phyloP scores from a whole-genome alignment of 2,888 invertebrate genomes.

The Eupithecia subfuscata region DNA sequence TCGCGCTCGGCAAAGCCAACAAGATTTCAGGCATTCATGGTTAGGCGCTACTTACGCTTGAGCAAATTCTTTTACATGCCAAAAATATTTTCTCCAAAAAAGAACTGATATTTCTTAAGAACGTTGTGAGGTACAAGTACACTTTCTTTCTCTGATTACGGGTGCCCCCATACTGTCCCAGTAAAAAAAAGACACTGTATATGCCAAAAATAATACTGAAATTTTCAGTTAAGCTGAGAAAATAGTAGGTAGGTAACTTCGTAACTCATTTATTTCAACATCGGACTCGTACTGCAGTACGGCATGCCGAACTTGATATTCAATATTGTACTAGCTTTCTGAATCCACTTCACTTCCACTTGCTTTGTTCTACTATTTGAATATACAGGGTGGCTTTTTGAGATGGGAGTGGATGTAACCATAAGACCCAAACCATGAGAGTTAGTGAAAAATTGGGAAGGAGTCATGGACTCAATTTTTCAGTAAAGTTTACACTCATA shows the following conservation, averaged over 20 bases:
- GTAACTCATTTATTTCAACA: background rate
- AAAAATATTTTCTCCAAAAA: too few relatives aligned
- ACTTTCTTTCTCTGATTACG: too few relatives aligned
- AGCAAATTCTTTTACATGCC: too few relatives aligned
- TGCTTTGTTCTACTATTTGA: slow-evolving; percentile 24
- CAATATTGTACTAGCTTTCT: slow-evolving; percentile 56
- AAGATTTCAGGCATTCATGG: too few relatives aligned
- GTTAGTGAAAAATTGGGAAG: background rate
- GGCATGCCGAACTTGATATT: slow-evolving; percentile 44
- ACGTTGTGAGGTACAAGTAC: too few relatives aligned
- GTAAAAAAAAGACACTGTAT: too few relatives aligned
- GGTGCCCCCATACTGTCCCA: too few relatives aligned
- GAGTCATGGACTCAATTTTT: too few relatives aligned
- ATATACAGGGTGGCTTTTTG: background rate
- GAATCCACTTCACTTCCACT: slow-evolving; percentile 44
- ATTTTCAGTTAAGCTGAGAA: background rate
- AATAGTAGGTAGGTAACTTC: background rate
- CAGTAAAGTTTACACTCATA: too few relatives aligned
- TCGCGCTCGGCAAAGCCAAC: too few relatives aligned
- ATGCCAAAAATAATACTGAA: background rate
- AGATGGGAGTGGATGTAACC: background rate
- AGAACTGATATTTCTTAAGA: too few relatives aligned
- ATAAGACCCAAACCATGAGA: background rate
- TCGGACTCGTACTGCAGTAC: background rate
- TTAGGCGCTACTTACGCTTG: too few relatives aligned